Evolutionary conservation across 2,797 vertebrate genomes (phyloP).

Genomic region (Aphelocoma californica): DNA sequence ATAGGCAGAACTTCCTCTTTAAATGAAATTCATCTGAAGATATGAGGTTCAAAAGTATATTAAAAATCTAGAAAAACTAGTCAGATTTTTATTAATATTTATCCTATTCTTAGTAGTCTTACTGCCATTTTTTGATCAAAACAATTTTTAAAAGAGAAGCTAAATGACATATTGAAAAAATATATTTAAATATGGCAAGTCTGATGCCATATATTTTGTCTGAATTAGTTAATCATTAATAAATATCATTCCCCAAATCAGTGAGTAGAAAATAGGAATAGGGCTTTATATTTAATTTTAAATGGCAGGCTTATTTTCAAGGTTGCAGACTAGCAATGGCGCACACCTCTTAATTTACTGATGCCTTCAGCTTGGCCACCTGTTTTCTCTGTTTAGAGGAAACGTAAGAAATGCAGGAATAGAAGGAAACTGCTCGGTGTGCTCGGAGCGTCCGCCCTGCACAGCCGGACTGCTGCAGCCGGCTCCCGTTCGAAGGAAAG

Average conservation of each 20-base stretch:
- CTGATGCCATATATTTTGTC: background rate
- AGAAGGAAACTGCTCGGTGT: background rate
- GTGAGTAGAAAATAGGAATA: background rate
- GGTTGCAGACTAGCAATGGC: background rate
- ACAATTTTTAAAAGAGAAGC: background rate
- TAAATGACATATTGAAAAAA: background rate
- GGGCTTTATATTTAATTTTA: background rate
- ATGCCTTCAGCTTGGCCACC: background rate
- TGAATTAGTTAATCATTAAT: background rate
- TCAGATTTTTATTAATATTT: slow-evolving; percentile 62
- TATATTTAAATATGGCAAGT: background rate
- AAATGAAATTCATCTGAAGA: slow-evolving; percentile 62
- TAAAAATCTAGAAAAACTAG: slow-evolving; percentile 45
- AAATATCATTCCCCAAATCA: background rate
- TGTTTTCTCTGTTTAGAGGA: background rate
- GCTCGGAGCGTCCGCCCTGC: background rate
- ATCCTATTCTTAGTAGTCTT: slow-evolving; percentile 26
- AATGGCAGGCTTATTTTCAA: background rate
- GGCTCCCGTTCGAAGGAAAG: slow-evolving; percentile 4
- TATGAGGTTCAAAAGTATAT: slow-evolving; percentile 55
- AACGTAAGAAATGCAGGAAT: background rate
- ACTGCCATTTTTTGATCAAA: slow-evolving; percentile 8
- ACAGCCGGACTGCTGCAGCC: background rate
- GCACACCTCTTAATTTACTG: background rate
- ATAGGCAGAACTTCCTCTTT: slow-evolving; percentile 67